A percentile compares a stretch with the other conserved stretches of the same genome.
Conservation (phyloP, 1,140 invertebrate species). For the Acyrthosiphon pisum region DNA sequence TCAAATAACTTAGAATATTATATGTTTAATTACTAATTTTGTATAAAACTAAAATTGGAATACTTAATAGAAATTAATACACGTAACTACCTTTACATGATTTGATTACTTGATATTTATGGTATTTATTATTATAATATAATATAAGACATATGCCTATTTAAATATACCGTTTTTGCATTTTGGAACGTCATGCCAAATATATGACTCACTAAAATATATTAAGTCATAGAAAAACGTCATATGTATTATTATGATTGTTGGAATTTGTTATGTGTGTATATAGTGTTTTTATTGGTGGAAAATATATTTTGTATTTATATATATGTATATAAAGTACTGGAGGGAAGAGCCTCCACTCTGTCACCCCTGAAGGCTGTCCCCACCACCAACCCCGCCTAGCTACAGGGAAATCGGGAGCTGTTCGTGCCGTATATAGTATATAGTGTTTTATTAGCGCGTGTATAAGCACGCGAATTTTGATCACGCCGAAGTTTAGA, state of each 20-base stretch:
- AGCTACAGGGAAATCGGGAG: background rate
- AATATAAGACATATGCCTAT: background rate
- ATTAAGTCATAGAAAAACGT: background rate
- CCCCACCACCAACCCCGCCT: background rate
- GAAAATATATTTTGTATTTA: background rate
- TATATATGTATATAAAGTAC: background rate
- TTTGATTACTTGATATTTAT: background rate
- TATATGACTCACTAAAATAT: background rate
- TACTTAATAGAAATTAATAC: background rate
- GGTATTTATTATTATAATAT: background rate
- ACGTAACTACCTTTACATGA: background rate
- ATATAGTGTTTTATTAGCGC: constrained; percentile 52
- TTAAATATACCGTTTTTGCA: background rate
- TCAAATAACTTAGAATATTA: background rate
- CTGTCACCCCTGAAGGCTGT: background rate
- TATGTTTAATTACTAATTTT: background rate
- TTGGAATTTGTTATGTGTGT: background rate
- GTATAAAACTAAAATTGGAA: background rate
- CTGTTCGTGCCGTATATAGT: constrained; percentile 45
- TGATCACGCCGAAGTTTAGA: constrained; percentile 40
- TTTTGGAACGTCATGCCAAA: background rate
- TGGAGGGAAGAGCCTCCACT: background rate
- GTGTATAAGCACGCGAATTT: constrained; percentile 44
- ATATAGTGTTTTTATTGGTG: constrained; percentile 19
- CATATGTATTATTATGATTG: background rate